Conservation (phyloP, 2,113 vertebrate genomes). For the Boleophthalmus pectinirostris region DNA sequence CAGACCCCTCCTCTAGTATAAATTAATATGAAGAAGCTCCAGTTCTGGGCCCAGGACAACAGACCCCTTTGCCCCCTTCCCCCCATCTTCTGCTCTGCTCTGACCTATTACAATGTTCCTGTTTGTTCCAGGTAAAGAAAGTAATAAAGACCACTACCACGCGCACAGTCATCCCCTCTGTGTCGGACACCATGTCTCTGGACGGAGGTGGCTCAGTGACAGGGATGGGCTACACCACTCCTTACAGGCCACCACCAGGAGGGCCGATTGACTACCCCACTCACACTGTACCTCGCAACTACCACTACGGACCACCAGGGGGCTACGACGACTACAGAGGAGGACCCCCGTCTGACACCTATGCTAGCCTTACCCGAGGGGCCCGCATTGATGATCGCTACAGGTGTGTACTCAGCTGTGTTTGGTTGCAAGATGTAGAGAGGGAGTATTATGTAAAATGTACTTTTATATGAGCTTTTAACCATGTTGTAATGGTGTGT, state of each 20-base stretch:
- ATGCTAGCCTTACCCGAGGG: conserved; percentile 86
- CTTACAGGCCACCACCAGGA: conserved; percentile 79
- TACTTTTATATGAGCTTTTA: too few relatives aligned
- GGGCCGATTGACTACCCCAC: conserved; percentile 83
- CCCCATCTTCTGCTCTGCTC: too few relatives aligned
- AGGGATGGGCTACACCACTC: conserved; percentile 76
- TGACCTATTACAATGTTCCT: background rate
- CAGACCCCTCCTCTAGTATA: too few relatives aligned
- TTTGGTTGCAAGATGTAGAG: background rate
- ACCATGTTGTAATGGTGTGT: too few relatives aligned
- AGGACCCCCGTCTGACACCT: conserved; percentile 79
- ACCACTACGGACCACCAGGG: conserved; percentile 85
- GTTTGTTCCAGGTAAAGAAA: conserved; percentile 84
- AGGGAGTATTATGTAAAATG: too few relatives aligned
- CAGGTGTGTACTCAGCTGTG: conserved; percentile 58
- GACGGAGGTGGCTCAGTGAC: conserved; percentile 81
- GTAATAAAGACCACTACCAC: conserved; percentile 92
- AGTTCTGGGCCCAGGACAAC: too few relatives aligned
- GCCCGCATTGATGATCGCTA: conserved; percentile 89
- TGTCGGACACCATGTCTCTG: conserved; percentile 78
- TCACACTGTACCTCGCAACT: conserved; percentile 90
- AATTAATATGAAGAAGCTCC: too few relatives aligned
- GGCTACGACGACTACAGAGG: conserved; percentile 81
- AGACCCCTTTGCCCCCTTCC: too few relatives aligned
- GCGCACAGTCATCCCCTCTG: conserved; percentile 83